Evolutionary conservation across 2,888 invertebrate genomes (phyloP).

Genomic region (Diadromus collaris): DNA sequence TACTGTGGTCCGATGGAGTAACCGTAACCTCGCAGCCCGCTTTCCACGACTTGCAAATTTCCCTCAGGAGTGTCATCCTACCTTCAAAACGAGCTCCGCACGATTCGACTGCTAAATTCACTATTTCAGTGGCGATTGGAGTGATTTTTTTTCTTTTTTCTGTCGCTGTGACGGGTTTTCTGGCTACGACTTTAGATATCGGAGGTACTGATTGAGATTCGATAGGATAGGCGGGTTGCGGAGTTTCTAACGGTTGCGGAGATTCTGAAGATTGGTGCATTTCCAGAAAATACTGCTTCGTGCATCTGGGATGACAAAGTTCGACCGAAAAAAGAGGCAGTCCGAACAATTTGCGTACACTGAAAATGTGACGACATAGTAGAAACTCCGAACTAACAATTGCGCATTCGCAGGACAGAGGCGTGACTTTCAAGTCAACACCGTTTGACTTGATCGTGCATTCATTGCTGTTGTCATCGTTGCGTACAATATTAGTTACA

Average conservation of each 20-base stretch:
- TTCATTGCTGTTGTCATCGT: not conserved
- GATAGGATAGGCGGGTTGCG: not conserved
- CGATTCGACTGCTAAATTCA: not conserved
- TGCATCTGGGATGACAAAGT: conserved; percentile 6
- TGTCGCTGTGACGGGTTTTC: not conserved
- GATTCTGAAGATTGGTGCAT: not conserved
- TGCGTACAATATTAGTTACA: not conserved
- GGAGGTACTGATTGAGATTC: not conserved
- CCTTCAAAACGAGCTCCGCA: conserved; percentile 1
- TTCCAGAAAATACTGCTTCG: not conserved
- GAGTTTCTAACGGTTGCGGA: not conserved
- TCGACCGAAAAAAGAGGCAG: not conserved
- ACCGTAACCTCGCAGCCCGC: not conserved
- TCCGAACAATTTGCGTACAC: conserved; percentile 9
- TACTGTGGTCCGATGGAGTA: not conserved
- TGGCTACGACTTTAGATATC: not conserved
- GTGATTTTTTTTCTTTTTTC: conserved; percentile 11
- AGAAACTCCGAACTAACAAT: conserved; percentile 16
- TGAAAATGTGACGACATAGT: conserved; percentile 36
- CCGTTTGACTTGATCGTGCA: conserved; percentile 1
- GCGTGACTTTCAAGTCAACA: not conserved
- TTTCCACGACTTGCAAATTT: conserved; percentile 5
- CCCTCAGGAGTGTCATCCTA: not conserved
- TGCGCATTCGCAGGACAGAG: conserved; percentile 20
- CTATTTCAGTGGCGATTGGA: conserved; percentile 1